Evolutionary conservation across 2,888 invertebrate genomes (phyloP), one percentile per base, ranked within the genome.

Genomic region (Drosophila peninsularis): DNA sequence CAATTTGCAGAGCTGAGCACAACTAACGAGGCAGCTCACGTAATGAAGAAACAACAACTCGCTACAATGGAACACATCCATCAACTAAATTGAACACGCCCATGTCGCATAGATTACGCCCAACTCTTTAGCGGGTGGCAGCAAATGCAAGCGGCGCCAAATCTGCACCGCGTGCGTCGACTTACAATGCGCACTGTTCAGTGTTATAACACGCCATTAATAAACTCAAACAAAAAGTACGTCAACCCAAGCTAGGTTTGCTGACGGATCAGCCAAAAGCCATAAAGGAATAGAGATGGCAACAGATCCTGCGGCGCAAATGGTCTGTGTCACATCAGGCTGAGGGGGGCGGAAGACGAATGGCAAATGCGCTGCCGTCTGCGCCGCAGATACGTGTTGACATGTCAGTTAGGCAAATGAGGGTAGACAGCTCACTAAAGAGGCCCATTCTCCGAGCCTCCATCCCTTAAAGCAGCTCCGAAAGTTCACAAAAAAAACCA

Each of bases 321-420:
- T 76, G 76, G 56, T 44, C 41, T 53, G 44, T 64, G 24, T 9
- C 52, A 50, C 24, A 32, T 21, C 42, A 52, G 17, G 24, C 44
- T 36, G n/a, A 19, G 36, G 21, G 39, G 37, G 45, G 17, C 5
- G 41, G 49, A 55, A 57, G 79, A 74, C 61, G 60, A 62, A 79
- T 72, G 83, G 58, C 80, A 58, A 66, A 52, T 37, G 49, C 64
- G 62, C 27, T 39, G 50, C 68, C 68, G 62, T 63, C 66, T 47
- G 17, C 50, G 65, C 55, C 65, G 53, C 49, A 65, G 73, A 71
- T 71, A 87, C 78, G 88, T 72, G 82, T 86, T 80, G 89, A 88
- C 75, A 83, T 75, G 75, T 83, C 87, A 71, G 89, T 83, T 88
- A 87, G 84, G 78, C 84, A 88, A 82, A 88, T 86, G 80, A 88